Percentiles rank a stretch among this genome's conserved stretches.
phyloP scores from a whole-genome alignment of 2,888 invertebrate genomes.

The Boloria euphrosyne region DNA sequence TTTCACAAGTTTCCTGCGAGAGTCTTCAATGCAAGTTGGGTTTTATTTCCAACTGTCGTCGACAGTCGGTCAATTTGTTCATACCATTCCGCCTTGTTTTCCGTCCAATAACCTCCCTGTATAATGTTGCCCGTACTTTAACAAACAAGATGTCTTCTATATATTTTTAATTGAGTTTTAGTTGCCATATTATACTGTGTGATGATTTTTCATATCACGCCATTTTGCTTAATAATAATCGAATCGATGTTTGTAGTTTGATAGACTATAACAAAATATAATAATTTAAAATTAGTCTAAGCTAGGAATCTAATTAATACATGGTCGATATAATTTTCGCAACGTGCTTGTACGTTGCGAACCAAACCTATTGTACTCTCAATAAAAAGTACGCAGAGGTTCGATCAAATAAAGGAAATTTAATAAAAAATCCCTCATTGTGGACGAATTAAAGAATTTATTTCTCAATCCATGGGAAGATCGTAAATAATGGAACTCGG shows the following conservation, averaged over 20 bases:
- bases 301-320: too few species aligned
- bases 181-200: too few species aligned
- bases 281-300: too few species aligned
- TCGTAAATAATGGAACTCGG: conserved; percentile 25
- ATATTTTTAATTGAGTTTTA: neutral
- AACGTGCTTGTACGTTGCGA: too few species aligned
- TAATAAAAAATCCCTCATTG: conserved; percentile 10
- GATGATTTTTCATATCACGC: too few species aligned
- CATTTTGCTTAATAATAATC: too few species aligned
- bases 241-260: too few species aligned
- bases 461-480: conserved; percentile 15
- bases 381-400: too few species aligned
- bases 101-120: conserved; percentile 46
- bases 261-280: too few species aligned
- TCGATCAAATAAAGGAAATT: neutral
- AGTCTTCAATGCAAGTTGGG: conserved; percentile 46
- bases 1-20: conserved; percentile 36
- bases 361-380: too few species aligned
- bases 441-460: conserved; percentile 20
- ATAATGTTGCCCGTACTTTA: conserved; percentile 34
- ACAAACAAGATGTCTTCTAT: neutral
- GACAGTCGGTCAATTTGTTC: conserved; percentile 51
- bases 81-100: conserved; percentile 46
- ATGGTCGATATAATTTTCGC: too few species aligned
- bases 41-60: conserved; percentile 46